Percentiles rank a stretch among this genome's conserved stretches.
These are phyloP conservation scores for Ciconia maguari DNA, from an alignment of 2,113 vertebrate genomes.

Conservation along the genomic window DNA sequence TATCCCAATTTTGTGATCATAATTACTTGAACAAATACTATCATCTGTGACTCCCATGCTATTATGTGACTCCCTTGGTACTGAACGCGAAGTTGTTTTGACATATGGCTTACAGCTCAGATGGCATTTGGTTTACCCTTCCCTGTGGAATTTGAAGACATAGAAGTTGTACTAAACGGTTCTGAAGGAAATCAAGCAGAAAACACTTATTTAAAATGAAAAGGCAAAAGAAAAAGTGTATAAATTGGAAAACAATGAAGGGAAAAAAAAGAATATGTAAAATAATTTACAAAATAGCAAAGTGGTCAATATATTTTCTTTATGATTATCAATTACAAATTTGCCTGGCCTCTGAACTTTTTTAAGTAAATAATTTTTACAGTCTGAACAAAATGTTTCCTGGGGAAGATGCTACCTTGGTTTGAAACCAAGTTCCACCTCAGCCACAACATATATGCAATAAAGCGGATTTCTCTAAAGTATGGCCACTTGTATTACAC, in stretches of 20 bases:
- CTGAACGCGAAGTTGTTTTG: background rate
- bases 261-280: background rate
- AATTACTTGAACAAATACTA: background rate
- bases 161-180: background rate
- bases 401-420: background rate
- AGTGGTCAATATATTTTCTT: background rate
- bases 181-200: constrained; percentile 30
- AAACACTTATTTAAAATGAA: background rate
- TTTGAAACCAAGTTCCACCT: background rate
- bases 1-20: background rate
- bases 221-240: background rate
- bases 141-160: constrained; percentile 21
- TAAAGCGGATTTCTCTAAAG: background rate
- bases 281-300: background rate
- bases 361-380: background rate
- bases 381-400: background rate
- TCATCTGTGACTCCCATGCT: background rate
- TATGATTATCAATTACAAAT: background rate
- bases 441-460: background rate
- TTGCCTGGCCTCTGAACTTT: background rate
- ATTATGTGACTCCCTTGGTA: background rate
- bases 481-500: background rate
- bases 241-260: background rate
- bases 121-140: constrained; percentile 32
- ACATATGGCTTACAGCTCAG: background rate